phyloP scores from a whole-genome alignment of 2,113 vertebrate species.

The Carlito syrichta region DNA sequence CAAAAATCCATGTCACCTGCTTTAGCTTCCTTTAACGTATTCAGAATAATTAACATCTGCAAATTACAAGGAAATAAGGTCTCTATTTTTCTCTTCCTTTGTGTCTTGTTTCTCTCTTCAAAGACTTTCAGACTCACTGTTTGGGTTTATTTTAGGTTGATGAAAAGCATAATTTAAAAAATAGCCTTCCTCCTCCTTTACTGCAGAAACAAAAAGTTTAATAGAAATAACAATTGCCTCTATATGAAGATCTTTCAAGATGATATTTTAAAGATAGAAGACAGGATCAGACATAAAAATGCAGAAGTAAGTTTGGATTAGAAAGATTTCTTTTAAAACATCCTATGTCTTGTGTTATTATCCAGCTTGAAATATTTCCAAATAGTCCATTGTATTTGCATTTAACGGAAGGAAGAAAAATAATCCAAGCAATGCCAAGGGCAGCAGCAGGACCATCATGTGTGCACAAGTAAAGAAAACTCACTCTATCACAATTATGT shows the following conservation, averaged over 20 bases:
- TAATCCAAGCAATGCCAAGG: neutral
- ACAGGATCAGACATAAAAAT: neutral
- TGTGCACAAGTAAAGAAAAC: neutral
- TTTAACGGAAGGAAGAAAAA: neutral
- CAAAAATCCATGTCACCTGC: constrained; percentile 15
- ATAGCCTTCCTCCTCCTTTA: neutral
- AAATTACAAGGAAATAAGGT: neutral
- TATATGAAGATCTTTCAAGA: neutral
- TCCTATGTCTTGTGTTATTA: neutral
- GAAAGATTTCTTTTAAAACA: neutral
- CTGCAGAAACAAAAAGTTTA: neutral
- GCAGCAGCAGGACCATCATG: neutral
- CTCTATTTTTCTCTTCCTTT: neutral
- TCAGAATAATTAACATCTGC: constrained; percentile 21
- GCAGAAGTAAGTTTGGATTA: neutral
- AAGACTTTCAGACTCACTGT: neutral
- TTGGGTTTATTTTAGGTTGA: neutral
- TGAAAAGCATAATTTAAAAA: constrained; percentile 26
- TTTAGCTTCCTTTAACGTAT: neutral
- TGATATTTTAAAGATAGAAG: constrained; percentile 1
- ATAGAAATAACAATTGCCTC: neutral
- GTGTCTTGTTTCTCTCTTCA: neutral
- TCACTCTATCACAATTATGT: neutral
- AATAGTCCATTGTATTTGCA: neutral
- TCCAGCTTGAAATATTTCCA: neutral